Evolutionary conservation across 2,113 vertebrate genomes (phyloP), one percentile per base, ranked within the genome.

Genomic region (Megaleporinus macrocephalus): DNA sequence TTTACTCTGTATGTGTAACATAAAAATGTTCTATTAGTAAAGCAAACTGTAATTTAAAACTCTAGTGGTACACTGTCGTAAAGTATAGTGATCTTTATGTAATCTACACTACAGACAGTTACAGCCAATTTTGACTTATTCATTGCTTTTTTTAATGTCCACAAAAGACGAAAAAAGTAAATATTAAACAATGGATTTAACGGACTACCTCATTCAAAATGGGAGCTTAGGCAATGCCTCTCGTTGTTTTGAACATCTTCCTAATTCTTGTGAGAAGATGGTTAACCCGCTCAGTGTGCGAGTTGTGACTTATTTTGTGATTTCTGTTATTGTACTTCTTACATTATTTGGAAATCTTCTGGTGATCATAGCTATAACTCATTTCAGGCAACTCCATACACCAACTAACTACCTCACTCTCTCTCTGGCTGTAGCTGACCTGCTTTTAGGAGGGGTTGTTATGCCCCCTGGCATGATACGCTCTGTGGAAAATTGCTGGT

Each of bases 381-480:
- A 94, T 85, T 96, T 95, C 88, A 96, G 93, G 79, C 92, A 95
- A 81, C 94, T 96, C 47, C 95, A 95, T 26, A 94, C 91, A 0
- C 93, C 95, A n/a, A 94, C 94, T 1, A 96, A 96, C 80, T 95
- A 93, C 87, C 88, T 96, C 76, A 90, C 95, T 62, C 91, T 94
- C 85, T 96, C 95, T 14, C 92, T 96, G 94, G 93, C 95, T 53
- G 89, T 87, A 0, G 92, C 89, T 26, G 95, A 96, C 85, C 92
- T 95, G 61, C 89, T 96, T 9, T 81, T 96, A 73, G 95, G 94
- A 51, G 89, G 89, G 61, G 55, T 95, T 15, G 81, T 95, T 78
- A 95, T 96, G 94, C 94, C 95, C 22, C 95, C 91, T 18, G 95
- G 94, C 62, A 95, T 95, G 95, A 89, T 95, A 47, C 91, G 93